These are phyloP conservation scores for Phenganax subtilis DNA, from an alignment of 92 coral and sea anemone genomes.

Conservation along the genomic window DNA sequence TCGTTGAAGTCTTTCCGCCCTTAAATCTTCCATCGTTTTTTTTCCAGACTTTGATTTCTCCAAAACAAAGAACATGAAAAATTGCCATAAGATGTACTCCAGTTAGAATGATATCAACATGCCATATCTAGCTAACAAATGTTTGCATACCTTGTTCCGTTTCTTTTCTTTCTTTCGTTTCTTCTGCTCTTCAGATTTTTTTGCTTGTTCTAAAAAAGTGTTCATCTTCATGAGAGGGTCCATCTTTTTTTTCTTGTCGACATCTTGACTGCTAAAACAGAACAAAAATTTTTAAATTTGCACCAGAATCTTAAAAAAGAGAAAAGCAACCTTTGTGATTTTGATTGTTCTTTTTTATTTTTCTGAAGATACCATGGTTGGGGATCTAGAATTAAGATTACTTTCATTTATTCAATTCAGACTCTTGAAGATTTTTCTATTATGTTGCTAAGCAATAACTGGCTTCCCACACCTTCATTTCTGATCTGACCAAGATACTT, in stretches of 20 bases:
- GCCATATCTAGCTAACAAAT: neutral
- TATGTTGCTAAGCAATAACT: neutral
- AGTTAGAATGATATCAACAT: too few species aligned
- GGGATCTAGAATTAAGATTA: constrained; percentile 44
- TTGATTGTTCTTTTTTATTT: neutral
- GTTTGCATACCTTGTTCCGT: constrained; percentile 22
- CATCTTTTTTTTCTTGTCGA: constrained; percentile 59
- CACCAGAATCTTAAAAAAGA: too few species aligned
- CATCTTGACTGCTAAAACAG: constrained; percentile 50
- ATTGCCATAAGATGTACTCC: too few species aligned
- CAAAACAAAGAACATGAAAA: neutral
- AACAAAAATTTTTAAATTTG: neutral
- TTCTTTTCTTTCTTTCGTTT: constrained; percentile 47
- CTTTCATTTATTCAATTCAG: neutral
- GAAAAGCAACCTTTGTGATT: constrained; percentile 2
- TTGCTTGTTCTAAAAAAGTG: constrained; percentile 53
- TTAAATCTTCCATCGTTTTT: constrained; percentile 75
- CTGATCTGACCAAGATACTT: constrained; percentile 91
- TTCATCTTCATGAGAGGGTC: constrained; percentile 76
- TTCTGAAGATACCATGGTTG: constrained; percentile 84
- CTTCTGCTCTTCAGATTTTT: constrained; percentile 12
- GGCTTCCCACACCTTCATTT: constrained; percentile 37
- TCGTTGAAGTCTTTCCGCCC: constrained; percentile 78
- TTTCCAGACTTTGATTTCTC: constrained; percentile 32
- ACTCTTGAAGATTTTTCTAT: too few species aligned